phyloP scores from a whole-genome alignment of 2,888 invertebrate species.

The Drosophila mettleri region DNA sequence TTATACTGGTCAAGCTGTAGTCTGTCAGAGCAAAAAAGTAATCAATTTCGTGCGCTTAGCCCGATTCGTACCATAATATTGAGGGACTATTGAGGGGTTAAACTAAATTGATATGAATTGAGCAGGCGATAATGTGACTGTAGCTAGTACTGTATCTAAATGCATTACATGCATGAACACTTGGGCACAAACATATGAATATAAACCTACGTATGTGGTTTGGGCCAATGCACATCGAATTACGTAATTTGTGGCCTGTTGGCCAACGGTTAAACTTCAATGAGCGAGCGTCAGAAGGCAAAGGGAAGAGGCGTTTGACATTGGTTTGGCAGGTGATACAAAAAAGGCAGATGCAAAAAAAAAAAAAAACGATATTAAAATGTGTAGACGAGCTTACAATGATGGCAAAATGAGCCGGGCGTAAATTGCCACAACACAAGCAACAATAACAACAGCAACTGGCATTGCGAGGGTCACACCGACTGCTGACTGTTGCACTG shows the following conservation, averaged over 20 bases:
- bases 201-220: conserved; percentile 4
- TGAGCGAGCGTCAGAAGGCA: conserved; percentile 21
- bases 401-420: conserved; percentile 70
- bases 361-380: conserved; percentile 41
- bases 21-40: too few relatives aligned
- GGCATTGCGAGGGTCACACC: conserved; percentile 41
- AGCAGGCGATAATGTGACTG: neutral
- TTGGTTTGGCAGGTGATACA: conserved; percentile 43
- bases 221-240: conserved; percentile 45
- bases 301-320: conserved; percentile 27
- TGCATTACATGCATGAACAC: neutral
- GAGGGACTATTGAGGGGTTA: too few relatives aligned
- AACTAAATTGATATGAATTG: neutral
- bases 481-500: conserved; percentile 44
- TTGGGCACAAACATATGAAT: neutral
- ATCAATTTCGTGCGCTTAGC: too few relatives aligned
- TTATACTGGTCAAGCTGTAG: too few relatives aligned
- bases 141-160: too few relatives aligned
- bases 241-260: conserved; percentile 57
- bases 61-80: too few relatives aligned
- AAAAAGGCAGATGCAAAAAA: conserved; percentile 33
- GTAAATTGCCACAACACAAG: conserved; percentile 44
- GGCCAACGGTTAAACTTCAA: conserved; percentile 38
- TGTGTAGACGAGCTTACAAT: conserved; percentile 49
- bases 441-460: conserved; percentile 20